Conservation (phyloP, 1,140 invertebrate species). For the Bombus turneri region DNA sequence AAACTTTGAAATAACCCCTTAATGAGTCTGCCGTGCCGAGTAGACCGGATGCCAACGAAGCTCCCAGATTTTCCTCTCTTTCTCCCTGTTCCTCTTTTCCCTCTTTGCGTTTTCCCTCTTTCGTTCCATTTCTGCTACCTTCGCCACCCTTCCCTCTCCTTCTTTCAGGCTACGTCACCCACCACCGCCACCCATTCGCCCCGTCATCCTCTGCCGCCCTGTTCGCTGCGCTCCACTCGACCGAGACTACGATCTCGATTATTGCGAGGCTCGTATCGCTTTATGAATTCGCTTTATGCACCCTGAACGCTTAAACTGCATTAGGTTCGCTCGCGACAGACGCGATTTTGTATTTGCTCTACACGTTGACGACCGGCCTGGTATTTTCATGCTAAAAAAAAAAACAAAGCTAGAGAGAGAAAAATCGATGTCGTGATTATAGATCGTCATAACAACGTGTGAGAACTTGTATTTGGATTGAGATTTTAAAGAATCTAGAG, state of each 20-base stretch:
- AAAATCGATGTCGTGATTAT: background rate
- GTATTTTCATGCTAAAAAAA: conserved; percentile 22
- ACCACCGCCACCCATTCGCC: background rate
- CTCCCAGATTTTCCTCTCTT: conserved; percentile 71
- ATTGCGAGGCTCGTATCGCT: conserved; percentile 68
- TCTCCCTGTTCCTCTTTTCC: conserved; percentile 55
- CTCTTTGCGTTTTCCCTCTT: conserved; percentile 43
- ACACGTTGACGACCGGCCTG: conserved; percentile 55
- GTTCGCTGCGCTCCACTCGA: conserved; percentile 39
- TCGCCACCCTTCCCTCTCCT: background rate
- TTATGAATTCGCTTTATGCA: conserved; percentile 71
- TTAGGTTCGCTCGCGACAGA: conserved; percentile 56
- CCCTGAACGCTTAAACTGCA: conserved; percentile 63
- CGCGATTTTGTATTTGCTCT: conserved; percentile 43
- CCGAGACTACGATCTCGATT: conserved; percentile 67
- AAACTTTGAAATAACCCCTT: conserved; percentile 79
- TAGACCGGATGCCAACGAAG: conserved; percentile 71
- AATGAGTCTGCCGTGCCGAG: conserved; percentile 75
- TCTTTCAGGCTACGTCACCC: conserved; percentile 27
- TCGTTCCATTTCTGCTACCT: conserved; percentile 36
- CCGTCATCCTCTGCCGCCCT: background rate
- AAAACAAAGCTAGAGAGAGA: no score
- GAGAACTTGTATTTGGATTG: no score
- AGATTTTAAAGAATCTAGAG: background rate
- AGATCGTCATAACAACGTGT: background rate